Evolutionary conservation across 2,113 vertebrate genomes (phyloP), one percentile per base, ranked within the genome.

Genomic region (Embiotoca jacksoni): DNA sequence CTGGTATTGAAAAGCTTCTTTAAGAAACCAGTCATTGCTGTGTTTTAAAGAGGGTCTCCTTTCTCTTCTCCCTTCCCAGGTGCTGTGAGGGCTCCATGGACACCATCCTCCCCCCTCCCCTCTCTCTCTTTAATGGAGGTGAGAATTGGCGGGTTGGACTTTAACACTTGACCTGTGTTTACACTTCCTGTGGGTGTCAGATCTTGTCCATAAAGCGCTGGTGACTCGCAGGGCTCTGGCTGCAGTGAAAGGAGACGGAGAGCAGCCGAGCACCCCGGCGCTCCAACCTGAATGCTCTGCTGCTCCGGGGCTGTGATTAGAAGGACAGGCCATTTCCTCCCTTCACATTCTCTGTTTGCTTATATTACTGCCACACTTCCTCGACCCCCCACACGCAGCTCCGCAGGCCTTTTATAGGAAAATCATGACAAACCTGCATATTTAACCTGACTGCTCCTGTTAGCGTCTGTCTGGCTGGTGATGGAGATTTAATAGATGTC

Each of bases 161-260:
- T 94, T 93, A 90, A 94, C 94, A 94, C 94, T 90, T 90, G 85
- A 93, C 91, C 90, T 81, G 64, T 95, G 92, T 95, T 95, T 93
- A 93, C 92, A 91, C 94, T 95, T 95, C 94, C 94, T 94, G 93
- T 92, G 73, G 77, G 87, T 81, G 89, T 88, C 85, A 65, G 66
- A 71, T 30, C 85, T 75, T 67, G 78, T 88, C 93, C 85, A 84
- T 92, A 92, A 92, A 94, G 79, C 66, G 23, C 71, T 56, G 71
- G 80, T 85, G 1, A 69, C 82, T 83, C 1, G 69, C 72, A 8
- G 83, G 75, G 33, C 56, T 54, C 2, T 8, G 75, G 23, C 74
- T 82, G 82, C 75, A 78, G 78, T 92, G 89, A 86, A 83, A 83
- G 80, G 74, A 84, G 23, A 23, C 23, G 23, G 23, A 23, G 23